These are phyloP conservation scores for Myotis lucifugus DNA, from an alignment of 2,113 vertebrate species.

Conservation along the genomic window DNA sequence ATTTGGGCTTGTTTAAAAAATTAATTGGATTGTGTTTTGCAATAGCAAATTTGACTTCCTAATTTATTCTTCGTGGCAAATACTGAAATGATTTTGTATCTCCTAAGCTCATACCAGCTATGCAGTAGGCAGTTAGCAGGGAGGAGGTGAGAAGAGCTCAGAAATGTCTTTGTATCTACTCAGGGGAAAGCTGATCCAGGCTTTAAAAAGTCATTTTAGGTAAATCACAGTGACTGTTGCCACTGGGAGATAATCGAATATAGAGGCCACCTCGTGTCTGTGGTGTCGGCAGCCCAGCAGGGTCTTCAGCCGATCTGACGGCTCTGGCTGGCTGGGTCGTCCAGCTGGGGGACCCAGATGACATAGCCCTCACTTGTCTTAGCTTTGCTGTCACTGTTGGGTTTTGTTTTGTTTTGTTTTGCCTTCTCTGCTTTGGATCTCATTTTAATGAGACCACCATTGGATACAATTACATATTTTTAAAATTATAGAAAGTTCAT, in stretches of 20 bases:
- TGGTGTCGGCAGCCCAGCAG: not conserved
- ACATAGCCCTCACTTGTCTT: not conserved
- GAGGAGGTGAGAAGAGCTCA: not conserved
- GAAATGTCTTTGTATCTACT: constrained; percentile 39
- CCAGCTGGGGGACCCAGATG: not conserved
- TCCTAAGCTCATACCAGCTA: constrained; percentile 2
- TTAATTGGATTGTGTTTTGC: constrained; percentile 28
- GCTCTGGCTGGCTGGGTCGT: not conserved
- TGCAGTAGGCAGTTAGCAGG: constrained; percentile 14
- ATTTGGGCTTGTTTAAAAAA: constrained; percentile 34
- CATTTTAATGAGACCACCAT: not conserved
- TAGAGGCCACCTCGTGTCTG: not conserved
- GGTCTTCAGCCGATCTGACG: not conserved
- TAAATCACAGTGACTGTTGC: not conserved
- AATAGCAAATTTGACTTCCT: constrained; percentile 53
- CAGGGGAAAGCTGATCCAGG: constrained; percentile 16
- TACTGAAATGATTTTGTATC: constrained; percentile 32
- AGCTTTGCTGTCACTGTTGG: not conserved
- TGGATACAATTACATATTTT: not conserved
- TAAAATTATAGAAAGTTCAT: constrained; percentile 32
- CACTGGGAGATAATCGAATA: not conserved
- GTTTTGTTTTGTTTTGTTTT: not conserved
- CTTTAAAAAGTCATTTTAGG: constrained; percentile 17
- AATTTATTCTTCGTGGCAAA: constrained; percentile 43
- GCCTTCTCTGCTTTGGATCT: not conserved